A percentile compares a stretch with the other conserved stretches of the same genome.
Conservation (phyloP, 2,113 vertebrate species). For the Antechinus stuartii region DNA sequence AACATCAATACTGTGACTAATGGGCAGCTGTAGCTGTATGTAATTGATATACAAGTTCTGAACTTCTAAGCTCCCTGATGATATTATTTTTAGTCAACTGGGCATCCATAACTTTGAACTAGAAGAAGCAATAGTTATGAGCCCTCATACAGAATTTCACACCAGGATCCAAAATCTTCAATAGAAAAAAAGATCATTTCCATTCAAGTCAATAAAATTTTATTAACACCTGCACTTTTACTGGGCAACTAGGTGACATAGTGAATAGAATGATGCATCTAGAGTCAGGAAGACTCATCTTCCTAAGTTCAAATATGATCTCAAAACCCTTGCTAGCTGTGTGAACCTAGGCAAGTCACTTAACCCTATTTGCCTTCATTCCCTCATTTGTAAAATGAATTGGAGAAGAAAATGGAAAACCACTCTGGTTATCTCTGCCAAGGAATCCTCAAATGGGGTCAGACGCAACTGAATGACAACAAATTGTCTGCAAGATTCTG, state of each 20-base stretch:
- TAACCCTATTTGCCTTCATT: background rate
- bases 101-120: background rate
- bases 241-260: background rate
- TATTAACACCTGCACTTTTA: background rate
- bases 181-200: background rate
- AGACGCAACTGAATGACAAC: background rate
- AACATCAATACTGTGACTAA: background rate
- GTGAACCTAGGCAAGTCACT: background rate
- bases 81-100: background rate
- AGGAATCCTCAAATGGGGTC: background rate
- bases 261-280: background rate
- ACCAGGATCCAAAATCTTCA: background rate
- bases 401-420: background rate
- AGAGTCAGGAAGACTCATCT: background rate
- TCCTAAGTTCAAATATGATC: background rate
- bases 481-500: background rate
- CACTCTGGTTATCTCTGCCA: background rate
- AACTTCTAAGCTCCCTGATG: background rate
- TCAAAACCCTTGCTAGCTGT: background rate
- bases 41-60: background rate
- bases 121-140: background rate
- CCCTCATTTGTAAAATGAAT: background rate
- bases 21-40: background rate
- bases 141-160: background rate
- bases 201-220: background rate